phyloP scores from a whole-genome alignment of 2,113 vertebrate species.

The Nothobranchius kuhntae region DNA sequence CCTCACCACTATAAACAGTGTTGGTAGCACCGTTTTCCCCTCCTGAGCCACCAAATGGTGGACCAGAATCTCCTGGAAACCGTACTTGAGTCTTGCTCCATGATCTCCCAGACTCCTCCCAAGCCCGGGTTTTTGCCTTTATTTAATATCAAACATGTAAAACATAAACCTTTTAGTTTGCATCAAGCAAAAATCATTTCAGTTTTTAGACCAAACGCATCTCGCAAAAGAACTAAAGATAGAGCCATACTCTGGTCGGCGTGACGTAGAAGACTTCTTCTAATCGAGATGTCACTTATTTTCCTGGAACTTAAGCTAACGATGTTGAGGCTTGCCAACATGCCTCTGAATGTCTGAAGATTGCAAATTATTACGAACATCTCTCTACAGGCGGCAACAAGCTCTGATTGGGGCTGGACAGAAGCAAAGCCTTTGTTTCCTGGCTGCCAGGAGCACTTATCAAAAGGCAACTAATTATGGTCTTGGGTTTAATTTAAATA shows the following conservation, averaged over 20 bases:
- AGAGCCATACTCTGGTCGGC: neutral
- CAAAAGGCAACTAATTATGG: neutral
- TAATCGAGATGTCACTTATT: neutral
- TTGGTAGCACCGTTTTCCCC: no score
- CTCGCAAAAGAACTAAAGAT: neutral
- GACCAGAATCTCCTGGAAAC: no score
- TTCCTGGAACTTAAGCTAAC: neutral
- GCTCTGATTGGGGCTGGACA: neutral
- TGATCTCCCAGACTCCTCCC: no score
- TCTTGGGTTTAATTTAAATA: neutral
- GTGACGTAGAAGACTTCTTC: neutral
- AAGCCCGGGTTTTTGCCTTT: no score
- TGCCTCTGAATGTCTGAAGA: neutral
- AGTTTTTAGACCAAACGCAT: no score
- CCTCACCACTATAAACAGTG: no score
- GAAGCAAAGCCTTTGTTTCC: neutral
- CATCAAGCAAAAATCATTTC: no score
- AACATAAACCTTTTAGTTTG: no score
- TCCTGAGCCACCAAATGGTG: no score
- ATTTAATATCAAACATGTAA: no score
- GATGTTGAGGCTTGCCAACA: neutral
- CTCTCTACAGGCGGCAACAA: constrained; percentile 5
- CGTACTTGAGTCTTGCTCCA: no score
- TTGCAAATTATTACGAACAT: neutral
- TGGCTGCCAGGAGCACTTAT: neutral